phyloP scores from a whole-genome alignment of 2,797 vertebrate genomes.

The Lepidocolaptes lacrymiger region DNA sequence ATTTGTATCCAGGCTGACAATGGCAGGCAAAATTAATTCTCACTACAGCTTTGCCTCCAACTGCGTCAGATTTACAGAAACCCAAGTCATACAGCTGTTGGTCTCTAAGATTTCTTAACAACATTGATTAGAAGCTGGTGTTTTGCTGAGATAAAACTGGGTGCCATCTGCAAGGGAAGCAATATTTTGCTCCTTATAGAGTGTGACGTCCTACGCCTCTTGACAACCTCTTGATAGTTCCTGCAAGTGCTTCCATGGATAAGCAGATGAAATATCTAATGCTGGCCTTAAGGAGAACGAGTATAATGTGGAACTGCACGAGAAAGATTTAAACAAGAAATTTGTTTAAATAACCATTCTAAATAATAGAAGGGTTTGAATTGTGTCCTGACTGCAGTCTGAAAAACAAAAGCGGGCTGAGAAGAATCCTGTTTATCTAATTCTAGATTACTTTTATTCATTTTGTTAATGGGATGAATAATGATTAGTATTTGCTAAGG shows the following conservation, averaged over 20 bases:
- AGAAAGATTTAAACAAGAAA: background rate
- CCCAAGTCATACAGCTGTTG: background rate
- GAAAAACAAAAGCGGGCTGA: background rate
- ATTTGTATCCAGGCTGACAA: background rate
- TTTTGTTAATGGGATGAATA: slow-evolving; percentile 38
- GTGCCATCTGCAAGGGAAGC: slow-evolving; percentile 65
- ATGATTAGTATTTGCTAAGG: slow-evolving; percentile 24
- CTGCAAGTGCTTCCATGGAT: slow-evolving; percentile 44
- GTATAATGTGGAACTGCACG: background rate
- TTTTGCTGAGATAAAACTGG: slow-evolving; percentile 70
- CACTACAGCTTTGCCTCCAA: background rate
- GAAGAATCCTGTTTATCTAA: background rate
- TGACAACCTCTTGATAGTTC: slow-evolving; percentile 47
- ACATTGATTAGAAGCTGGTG: slow-evolving; percentile 48
- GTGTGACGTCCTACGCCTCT: slow-evolving; percentile 8
- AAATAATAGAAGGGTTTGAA: background rate
- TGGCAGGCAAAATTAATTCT: slow-evolving; percentile 48
- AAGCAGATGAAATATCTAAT: slow-evolving; percentile 36
- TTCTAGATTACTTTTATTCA: background rate
- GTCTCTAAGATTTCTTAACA: slow-evolving; percentile 32
- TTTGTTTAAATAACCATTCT: background rate
- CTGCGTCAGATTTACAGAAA: slow-evolving; percentile 55
- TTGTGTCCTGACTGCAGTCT: background rate
- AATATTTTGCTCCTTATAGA: slow-evolving; percentile 39
- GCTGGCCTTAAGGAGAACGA: background rate